These are phyloP conservation scores for Sorex fumeus DNA, from an alignment of 2,113 vertebrate genomes.

Conservation along the genomic window DNA sequence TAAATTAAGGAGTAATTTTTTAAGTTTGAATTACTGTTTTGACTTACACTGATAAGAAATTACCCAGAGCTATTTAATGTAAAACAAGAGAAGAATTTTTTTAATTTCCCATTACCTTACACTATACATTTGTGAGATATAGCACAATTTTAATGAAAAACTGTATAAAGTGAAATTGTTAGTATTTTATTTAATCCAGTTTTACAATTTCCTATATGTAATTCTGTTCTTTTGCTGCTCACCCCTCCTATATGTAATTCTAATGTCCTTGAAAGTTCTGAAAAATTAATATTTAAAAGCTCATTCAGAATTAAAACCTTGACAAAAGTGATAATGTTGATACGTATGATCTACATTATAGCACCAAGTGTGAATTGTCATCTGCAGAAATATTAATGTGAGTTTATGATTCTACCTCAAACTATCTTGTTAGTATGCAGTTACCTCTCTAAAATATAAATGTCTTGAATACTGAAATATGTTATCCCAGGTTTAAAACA, in stretches of 20 bases:
- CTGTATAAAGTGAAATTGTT: constrained; percentile 36
- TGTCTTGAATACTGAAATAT: not conserved
- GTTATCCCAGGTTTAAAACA: not conserved
- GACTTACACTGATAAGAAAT: constrained; percentile 69
- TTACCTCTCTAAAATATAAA: not conserved
- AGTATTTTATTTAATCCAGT: constrained; percentile 54
- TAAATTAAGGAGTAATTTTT: constrained; percentile 18
- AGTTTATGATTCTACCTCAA: not conserved
- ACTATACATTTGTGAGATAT: constrained; percentile 54
- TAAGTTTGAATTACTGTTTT: constrained; percentile 60
- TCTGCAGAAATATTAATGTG: not conserved
- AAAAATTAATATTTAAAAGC: constrained; percentile 9
- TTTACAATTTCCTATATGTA: not conserved
- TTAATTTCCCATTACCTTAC: constrained; percentile 42
- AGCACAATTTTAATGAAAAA: constrained; percentile 50
- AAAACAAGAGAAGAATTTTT: constrained; percentile 62
- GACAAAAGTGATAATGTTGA: not conserved
- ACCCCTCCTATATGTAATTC: not conserved
- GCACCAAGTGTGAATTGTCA: not conserved
- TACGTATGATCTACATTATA: not conserved
- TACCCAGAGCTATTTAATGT: constrained; percentile 48
- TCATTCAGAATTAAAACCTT: not conserved
- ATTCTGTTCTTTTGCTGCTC: too few relatives aligned
- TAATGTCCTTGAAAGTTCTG: constrained; percentile 20
- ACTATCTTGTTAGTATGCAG: accelerated